These are phyloP conservation scores for Eupeodes luniger DNA, from an alignment of 2,888 invertebrate species.

Conservation along the genomic window DNA sequence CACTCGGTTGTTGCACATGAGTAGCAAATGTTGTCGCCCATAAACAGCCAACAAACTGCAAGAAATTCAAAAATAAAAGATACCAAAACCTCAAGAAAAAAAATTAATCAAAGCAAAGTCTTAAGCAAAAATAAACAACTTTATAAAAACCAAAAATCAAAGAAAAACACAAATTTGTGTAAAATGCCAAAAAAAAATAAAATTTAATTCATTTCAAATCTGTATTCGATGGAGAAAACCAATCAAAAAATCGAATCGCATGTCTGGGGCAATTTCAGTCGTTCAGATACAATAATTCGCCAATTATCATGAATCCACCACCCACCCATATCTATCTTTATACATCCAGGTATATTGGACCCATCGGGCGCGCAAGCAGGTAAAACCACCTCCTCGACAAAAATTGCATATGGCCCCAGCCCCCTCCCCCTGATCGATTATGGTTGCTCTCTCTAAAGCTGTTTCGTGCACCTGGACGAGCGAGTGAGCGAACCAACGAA, in stretches of 20 bases:
- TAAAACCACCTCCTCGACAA: constrained; percentile 35
- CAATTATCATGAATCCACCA: constrained; percentile 68
- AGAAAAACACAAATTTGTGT: neutral
- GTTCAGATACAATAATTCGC: constrained; percentile 75
- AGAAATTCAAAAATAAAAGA: neutral
- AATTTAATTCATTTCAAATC: constrained; percentile 64
- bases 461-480: constrained; percentile 53
- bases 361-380: constrained; percentile 40
- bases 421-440: constrained; percentile 7
- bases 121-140: constrained; percentile 39
- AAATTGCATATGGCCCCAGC: neutral
- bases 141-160: constrained; percentile 1
- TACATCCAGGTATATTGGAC: constrained; percentile 1
- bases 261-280: constrained; percentile 73
- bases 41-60: constrained; percentile 44
- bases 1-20: constrained; percentile 61
- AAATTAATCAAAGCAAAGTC: constrained; percentile 31
- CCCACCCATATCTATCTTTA: constrained; percentile 34
- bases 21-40: constrained; percentile 69
- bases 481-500: neutral
- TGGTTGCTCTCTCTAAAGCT: constrained; percentile 27
- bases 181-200: constrained; percentile 27
- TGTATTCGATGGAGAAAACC: constrained; percentile 68
- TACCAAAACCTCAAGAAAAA: constrained; percentile 28
- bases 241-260: constrained; percentile 74